Evolutionary conservation across 1,140 invertebrate genomes (phyloP).

Genomic region (Platorchestia sp.): DNA sequence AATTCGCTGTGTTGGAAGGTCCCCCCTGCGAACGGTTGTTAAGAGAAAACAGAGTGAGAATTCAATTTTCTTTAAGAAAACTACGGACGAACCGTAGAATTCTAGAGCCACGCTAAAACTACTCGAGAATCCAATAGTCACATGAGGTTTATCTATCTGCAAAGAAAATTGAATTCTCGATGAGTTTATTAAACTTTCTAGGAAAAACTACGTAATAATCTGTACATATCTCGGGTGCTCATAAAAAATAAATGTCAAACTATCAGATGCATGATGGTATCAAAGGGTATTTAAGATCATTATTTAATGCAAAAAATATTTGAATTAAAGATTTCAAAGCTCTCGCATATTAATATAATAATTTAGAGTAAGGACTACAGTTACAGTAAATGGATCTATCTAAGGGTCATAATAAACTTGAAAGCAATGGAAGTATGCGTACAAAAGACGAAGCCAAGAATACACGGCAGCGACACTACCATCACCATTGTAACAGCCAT

Average conservation of each 20-base stretch:
- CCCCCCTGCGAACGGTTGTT: slow-evolving; percentile 42
- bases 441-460: slow-evolving; percentile 77
- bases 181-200: background rate
- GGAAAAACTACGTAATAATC: background rate
- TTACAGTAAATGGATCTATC: background rate
- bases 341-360: slow-evolving; percentile 10
- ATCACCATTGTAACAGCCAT: slow-evolving; percentile 72
- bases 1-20: slow-evolving; percentile 51
- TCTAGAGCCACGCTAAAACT: background rate
- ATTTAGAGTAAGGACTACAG: background rate
- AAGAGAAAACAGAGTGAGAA: slow-evolving; percentile 44
- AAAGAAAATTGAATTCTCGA: background rate
- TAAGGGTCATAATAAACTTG: slow-evolving; percentile 16
- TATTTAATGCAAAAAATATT: background rate
- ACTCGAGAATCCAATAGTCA: background rate
- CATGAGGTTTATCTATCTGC: background rate
- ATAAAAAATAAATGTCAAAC: background rate
- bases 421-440: slow-evolving; percentile 71
- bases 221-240: background rate
- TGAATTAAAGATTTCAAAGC: background rate
- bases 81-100: background rate
- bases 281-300: background rate
- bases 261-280: background rate
- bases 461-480: slow-evolving; percentile 76
- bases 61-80: background rate